Evolutionary conservation across 1,140 invertebrate genomes (phyloP).

Genomic region (Meloidogyne exigua): DNA sequence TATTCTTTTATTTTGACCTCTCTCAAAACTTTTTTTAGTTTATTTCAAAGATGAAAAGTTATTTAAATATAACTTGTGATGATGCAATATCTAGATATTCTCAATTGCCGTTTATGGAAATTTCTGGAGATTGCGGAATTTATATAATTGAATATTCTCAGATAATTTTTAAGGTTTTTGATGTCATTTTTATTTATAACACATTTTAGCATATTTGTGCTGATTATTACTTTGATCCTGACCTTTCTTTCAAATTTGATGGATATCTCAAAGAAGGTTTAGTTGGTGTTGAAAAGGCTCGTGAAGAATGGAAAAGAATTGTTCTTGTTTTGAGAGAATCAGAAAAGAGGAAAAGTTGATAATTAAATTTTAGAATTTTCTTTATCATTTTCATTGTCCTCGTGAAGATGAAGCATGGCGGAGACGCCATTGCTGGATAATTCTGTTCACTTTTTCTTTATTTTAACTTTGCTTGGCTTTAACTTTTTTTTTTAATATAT

Average conservation of each 20-base stretch:
- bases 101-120: slow-evolving; percentile 4
- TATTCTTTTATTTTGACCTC: background rate
- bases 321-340: background rate
- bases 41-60: background rate
- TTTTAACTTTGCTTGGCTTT: too few species aligned
- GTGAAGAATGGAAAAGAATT: background rate
- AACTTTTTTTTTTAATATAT: too few species aligned
- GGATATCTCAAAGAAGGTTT: background rate
- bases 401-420: too few species aligned
- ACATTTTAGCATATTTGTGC: background rate
- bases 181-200: background rate
- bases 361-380: background rate
- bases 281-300: background rate
- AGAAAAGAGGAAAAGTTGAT: background rate
- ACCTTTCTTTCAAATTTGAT: background rate
- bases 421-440: too few species aligned
- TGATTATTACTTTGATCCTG: background rate
- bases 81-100: background rate
- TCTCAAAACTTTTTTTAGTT: background rate
- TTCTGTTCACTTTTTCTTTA: too few species aligned
- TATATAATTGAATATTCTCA: slow-evolving; percentile 11
- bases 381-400: too few species aligned
- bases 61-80: slow-evolving; percentile 3
- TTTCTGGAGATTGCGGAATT: slow-evolving; percentile 10
- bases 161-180: slow-evolving; percentile 14